Conservation (phyloP, 2,888 invertebrate genomes). For the Chaitophorus viminalis region DNA sequence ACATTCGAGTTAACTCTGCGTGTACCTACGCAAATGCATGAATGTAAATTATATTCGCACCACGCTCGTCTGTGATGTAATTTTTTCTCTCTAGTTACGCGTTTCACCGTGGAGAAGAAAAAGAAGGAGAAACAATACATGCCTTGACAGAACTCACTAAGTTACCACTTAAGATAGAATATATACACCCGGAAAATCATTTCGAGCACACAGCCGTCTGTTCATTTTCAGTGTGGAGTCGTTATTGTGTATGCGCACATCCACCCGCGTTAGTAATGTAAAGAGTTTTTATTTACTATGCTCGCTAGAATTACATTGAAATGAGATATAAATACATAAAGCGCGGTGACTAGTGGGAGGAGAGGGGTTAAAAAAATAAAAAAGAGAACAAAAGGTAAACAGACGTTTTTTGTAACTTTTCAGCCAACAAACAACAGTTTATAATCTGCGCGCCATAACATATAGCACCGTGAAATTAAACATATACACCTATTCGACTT, state of each 20-base stretch:
- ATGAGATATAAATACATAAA: neutral
- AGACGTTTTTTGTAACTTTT: neutral
- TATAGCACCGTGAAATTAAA: neutral
- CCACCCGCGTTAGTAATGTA: neutral
- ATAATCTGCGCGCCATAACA: neutral
- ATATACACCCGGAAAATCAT: neutral
- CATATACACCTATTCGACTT: neutral
- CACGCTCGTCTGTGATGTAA: neutral
- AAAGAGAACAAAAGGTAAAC: too few species aligned
- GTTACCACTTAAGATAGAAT: conserved; percentile 25
- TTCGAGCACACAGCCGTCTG: neutral
- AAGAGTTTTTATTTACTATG: neutral
- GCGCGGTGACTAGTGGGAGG: too few species aligned
- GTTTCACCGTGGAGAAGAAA: too few species aligned
- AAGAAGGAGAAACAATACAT: neutral
- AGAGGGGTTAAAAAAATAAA: too few species aligned
- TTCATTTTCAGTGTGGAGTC: conserved; percentile 4
- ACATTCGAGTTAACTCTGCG: too few species aligned
- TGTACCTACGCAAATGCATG: too few species aligned
- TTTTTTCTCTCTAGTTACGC: neutral
- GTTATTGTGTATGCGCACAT: neutral
- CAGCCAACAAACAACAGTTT: neutral
- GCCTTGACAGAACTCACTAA: neutral
- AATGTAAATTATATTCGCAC: too few species aligned
- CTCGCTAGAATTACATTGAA: neutral